Conservation (phyloP, 2,113 vertebrate genomes). For the Corvus hawaiiensis region DNA sequence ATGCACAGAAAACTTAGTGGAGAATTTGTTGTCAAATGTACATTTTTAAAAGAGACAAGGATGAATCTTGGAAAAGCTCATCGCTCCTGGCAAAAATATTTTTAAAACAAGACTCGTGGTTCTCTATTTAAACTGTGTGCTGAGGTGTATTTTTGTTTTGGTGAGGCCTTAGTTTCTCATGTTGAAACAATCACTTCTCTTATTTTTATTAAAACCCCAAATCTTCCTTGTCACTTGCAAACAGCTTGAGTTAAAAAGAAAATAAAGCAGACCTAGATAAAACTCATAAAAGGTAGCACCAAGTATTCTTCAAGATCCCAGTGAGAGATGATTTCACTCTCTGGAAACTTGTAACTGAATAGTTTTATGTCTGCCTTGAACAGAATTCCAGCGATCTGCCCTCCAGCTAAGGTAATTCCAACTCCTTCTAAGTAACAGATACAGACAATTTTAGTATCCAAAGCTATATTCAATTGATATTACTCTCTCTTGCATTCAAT, state of each 20-base stretch:
- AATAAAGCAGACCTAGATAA: background rate
- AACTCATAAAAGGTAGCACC: background rate
- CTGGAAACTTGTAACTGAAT: background rate
- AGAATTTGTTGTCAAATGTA: background rate
- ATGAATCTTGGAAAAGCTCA: background rate
- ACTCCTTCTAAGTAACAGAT: background rate
- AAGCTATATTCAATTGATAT: background rate
- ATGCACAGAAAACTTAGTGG: background rate
- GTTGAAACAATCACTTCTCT: background rate
- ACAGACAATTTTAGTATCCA: background rate
- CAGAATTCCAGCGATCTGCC: background rate
- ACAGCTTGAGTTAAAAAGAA: background rate
- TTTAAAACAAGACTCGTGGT: background rate
- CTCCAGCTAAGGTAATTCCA: background rate
- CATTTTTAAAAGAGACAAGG: background rate
- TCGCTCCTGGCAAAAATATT: background rate
- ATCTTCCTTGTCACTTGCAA: background rate
- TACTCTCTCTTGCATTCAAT: background rate
- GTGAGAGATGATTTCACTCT: background rate
- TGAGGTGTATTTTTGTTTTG: background rate
- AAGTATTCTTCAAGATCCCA: background rate
- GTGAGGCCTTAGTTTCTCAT: background rate
- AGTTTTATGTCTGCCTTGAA: background rate
- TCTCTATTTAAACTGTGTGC: background rate
- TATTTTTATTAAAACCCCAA: background rate